A percentile compares a stretch with the other conserved stretches of the same genome.
Conservation (phyloP, 2,113 vertebrate species). For the Mobula birostris region DNA sequence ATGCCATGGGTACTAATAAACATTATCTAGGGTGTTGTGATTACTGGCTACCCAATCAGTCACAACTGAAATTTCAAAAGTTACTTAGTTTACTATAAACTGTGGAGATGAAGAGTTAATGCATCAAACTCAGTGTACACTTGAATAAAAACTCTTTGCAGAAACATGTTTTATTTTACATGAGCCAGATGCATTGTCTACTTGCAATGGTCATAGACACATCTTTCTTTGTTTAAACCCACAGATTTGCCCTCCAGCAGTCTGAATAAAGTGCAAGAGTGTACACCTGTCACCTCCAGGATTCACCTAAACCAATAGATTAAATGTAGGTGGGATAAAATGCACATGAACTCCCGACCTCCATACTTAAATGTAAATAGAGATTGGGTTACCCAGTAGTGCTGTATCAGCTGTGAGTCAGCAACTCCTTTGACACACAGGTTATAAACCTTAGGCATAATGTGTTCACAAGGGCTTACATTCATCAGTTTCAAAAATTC, state of each 20-base stretch:
- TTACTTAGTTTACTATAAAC: not conserved
- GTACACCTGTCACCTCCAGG: conserved; percentile 23
- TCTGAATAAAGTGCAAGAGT: not conserved
- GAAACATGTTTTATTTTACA: conserved; percentile 7
- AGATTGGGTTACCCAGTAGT: conserved; percentile 21
- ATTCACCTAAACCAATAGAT: conserved; percentile 28
- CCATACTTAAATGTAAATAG: conserved; percentile 33
- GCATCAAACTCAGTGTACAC: not conserved
- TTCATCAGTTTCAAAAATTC: not conserved
- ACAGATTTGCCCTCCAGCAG: conserved; percentile 5
- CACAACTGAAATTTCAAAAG: not conserved
- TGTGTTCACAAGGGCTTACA: not conserved
- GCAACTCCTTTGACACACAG: conserved; percentile 11
- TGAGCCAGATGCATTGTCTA: not conserved
- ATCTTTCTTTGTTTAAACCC: not conserved
- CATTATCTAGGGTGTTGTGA: not conserved
- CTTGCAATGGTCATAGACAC: not conserved
- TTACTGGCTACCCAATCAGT: not conserved
- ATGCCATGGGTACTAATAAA: not conserved
- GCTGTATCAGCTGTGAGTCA: conserved; percentile 37
- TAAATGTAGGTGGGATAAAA: conserved; percentile 11
- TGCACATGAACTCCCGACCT: conserved; percentile 27
- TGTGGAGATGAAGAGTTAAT: conserved; percentile 5
- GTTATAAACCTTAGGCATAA: not conserved
- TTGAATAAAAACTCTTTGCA: not conserved